These are phyloP conservation scores for Hippocampus comes DNA, from an alignment of 2,113 vertebrate species.

Conservation along the genomic window DNA sequence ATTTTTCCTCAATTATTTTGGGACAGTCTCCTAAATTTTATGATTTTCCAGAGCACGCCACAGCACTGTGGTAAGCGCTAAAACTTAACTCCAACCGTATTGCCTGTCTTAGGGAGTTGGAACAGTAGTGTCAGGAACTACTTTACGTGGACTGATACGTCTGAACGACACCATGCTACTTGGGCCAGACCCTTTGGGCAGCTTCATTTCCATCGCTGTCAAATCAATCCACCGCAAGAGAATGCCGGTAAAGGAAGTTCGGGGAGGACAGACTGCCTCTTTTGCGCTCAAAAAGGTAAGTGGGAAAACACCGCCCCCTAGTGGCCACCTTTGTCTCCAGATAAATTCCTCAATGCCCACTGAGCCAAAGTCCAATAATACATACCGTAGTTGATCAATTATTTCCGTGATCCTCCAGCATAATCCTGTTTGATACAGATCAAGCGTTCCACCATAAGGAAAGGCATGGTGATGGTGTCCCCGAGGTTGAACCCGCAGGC, in stretches of 20 bases:
- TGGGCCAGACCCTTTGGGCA: slow-evolving; percentile 92
- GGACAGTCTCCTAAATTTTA: too few species aligned
- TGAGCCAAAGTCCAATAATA: too few species aligned
- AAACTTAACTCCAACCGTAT: background rate
- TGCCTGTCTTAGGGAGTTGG: slow-evolving; percentile 82
- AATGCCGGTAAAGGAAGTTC: slow-evolving; percentile 96
- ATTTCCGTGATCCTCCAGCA: too few species aligned
- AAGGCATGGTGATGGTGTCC: slow-evolving; percentile 99
- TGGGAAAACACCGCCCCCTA: background rate
- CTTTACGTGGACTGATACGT: slow-evolving; percentile 90
- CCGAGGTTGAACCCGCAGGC: slow-evolving; percentile 92
- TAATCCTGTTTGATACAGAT: slow-evolving; percentile 73
- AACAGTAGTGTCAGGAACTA: slow-evolving; percentile 95
- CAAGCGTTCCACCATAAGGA: slow-evolving; percentile 94
- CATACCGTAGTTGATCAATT: too few species aligned
- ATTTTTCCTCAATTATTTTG: too few species aligned
- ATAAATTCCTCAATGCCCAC: background rate
- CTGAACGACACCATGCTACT: slow-evolving; percentile 92
- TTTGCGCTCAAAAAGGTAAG: slow-evolving; percentile 94
- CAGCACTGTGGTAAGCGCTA: too few species aligned
- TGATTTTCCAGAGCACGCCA: too few species aligned
- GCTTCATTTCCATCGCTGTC: slow-evolving; percentile 91
- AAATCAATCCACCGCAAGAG: slow-evolving; percentile 98
- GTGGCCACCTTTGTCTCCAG: background rate
- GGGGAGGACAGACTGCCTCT: slow-evolving; percentile 96